These are phyloP conservation scores for Bombyx huttoni DNA, from an alignment of 2,888 invertebrate species.

Conservation along the genomic window DNA sequence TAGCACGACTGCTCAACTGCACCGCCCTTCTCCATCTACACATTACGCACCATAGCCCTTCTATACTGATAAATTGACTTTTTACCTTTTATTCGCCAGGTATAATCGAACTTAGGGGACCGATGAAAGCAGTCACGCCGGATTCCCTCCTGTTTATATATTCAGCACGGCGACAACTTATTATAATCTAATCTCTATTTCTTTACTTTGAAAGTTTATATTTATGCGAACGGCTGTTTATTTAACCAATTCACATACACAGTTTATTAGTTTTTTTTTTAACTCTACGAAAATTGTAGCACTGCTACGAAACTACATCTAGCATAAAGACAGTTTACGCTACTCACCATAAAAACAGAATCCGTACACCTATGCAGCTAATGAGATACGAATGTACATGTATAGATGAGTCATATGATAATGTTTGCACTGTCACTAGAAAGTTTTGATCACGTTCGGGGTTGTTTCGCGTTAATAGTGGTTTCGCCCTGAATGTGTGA, in stretches of 20 bases:
- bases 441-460: constrained; percentile 49
- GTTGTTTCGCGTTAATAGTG: constrained; percentile 42
- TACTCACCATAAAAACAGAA: constrained; percentile 19
- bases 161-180: constrained; percentile 19
- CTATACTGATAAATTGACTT: constrained; percentile 67
- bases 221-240: constrained; percentile 3
- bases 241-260: not conserved
- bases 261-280: not conserved
- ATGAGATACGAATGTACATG: not conserved
- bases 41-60: constrained; percentile 63
- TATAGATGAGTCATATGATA: constrained; percentile 19
- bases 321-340: constrained; percentile 4
- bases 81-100: constrained; percentile 70
- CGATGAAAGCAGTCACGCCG: constrained; percentile 45
- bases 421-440: constrained; percentile 52
- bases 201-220: not conserved
- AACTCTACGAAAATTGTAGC: constrained; percentile 7
- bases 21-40: constrained; percentile 68
- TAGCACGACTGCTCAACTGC: constrained; percentile 44
- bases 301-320: constrained; percentile 15
- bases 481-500: constrained; percentile 42
- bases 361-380: not conserved
- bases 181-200: constrained; percentile 17
- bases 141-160: constrained; percentile 17
- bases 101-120: constrained; percentile 63